These are phyloP conservation scores for Neomorphus geoffroyi DNA, from an alignment of 2,797 vertebrate species.

Conservation along the genomic window DNA sequence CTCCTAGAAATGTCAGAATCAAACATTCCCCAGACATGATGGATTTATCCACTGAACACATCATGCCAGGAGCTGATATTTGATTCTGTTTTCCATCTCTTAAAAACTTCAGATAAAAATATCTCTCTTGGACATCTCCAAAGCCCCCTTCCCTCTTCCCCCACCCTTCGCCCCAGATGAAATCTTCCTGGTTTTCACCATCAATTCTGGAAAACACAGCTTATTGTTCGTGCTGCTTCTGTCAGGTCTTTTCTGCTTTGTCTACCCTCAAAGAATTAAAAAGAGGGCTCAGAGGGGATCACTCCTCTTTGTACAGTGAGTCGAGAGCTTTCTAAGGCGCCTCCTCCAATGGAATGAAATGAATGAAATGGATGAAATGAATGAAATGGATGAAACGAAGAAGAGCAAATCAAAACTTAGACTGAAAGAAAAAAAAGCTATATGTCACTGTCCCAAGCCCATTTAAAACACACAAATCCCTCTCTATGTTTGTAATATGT, in stretches of 20 bases:
- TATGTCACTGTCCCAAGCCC: not conserved
- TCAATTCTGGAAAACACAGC: not conserved
- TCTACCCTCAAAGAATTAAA: constrained; percentile 1
- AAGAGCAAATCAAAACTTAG: constrained; percentile 8
- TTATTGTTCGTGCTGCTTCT: not conserved
- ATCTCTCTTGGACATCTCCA: not conserved
- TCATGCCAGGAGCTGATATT: not conserved
- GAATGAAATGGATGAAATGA: not conserved
- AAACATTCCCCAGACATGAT: not conserved
- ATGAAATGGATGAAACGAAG: not conserved
- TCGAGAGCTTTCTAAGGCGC: not conserved
- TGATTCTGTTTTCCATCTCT: not conserved
- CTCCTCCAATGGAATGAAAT: not conserved
- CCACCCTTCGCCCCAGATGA: not conserved
- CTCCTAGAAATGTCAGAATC: not conserved
- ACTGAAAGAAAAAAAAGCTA: not conserved
- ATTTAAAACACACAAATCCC: constrained; percentile 11
- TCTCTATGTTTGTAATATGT: not conserved
- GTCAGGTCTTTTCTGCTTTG: constrained; percentile 40
- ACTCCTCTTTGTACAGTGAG: not conserved
- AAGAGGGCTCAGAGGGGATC: constrained; percentile 8
- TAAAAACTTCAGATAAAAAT: not conserved
- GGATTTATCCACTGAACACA: not conserved
- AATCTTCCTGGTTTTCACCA: constrained; percentile 3
- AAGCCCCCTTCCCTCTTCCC: not conserved